Percentiles rank a stretch among this genome's conserved stretches.
phyloP scores from a whole-genome alignment of 2,797 vertebrate genomes.

The Danio albolineatus region DNA sequence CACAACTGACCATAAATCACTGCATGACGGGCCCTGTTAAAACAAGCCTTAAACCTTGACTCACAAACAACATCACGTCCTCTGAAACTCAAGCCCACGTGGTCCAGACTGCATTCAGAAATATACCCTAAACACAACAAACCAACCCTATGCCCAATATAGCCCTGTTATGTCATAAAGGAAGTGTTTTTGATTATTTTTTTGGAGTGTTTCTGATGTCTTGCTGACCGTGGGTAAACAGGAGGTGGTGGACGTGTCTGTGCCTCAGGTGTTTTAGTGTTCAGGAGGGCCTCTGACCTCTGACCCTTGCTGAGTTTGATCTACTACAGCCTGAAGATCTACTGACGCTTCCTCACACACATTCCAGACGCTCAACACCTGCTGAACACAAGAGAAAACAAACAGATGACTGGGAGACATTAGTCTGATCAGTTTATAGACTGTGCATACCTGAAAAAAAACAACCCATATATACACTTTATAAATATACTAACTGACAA shows the following conservation, averaged over 20 bases:
- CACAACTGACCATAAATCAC: conserved; percentile 51
- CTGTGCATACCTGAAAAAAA: too few species aligned
- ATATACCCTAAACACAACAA: conserved; percentile 23
- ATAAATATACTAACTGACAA: too few species aligned
- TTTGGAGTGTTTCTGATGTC: neutral
- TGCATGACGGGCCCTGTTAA: conserved; percentile 34
- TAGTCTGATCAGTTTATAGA: neutral
- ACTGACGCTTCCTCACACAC: conserved; percentile 44
- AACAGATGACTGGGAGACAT: conserved; percentile 31
- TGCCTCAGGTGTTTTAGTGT: conserved; percentile 54
- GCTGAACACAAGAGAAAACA: conserved; percentile 33
- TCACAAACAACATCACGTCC: conserved; percentile 8
- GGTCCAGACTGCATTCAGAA: neutral
- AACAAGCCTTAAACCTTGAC: conserved; percentile 26
- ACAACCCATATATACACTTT: too few species aligned
- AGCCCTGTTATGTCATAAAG: conserved; percentile 5
- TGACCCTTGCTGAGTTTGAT: conserved; percentile 31
- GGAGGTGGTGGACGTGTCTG: conserved; percentile 10
- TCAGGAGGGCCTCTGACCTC: conserved; percentile 34
- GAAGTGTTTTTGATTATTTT: conserved; percentile 2
- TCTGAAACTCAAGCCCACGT: conserved; percentile 19
- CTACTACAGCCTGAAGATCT: conserved; percentile 49
- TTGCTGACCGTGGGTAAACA: conserved; percentile 29
- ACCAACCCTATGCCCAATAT: conserved; percentile 5
- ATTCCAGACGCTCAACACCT: conserved; percentile 55